Evolutionary conservation across 2,888 invertebrate genomes (phyloP).

Genomic region (Scaptodrosophila latifasciaeformis): DNA sequence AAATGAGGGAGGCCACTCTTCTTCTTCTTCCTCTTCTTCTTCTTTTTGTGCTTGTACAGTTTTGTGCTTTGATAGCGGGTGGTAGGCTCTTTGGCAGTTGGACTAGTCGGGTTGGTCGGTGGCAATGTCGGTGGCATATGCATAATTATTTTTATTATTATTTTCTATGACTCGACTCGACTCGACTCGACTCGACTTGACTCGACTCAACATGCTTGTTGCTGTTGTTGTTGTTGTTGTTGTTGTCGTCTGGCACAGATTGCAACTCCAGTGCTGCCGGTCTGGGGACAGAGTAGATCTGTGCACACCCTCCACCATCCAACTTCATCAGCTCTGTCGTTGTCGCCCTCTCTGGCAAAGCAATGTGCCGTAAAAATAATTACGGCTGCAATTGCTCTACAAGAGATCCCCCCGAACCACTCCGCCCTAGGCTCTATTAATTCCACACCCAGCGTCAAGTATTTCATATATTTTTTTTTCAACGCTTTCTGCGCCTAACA

Average conservation of each 20-base stretch:
- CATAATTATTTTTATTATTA: conserved; percentile 68
- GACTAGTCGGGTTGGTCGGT: neutral
- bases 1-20: too few relatives aligned
- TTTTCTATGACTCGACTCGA: conserved; percentile 45
- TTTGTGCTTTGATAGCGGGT: too few relatives aligned
- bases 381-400: conserved; percentile 68
- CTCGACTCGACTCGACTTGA: too few relatives aligned
- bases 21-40: too few relatives aligned
- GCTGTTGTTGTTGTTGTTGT: conserved; percentile 1
- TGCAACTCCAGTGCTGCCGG: too few relatives aligned
- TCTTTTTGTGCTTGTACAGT: too few relatives aligned
- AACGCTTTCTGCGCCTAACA: conserved; percentile 36
- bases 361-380: conserved; percentile 69
- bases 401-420: conserved; percentile 4
- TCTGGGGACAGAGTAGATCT: too few relatives aligned
- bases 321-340: too few relatives aligned
- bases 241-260: conserved; percentile 31
- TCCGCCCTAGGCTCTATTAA: conserved; percentile 8
- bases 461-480: conserved; percentile 9
- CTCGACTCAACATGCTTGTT: too few relatives aligned
- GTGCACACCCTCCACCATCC: too few relatives aligned
- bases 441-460: conserved; percentile 26
- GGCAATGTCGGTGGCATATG: conserved; percentile 53
- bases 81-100: too few relatives aligned
- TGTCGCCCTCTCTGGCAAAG: conserved; percentile 31